Evolutionary conservation across 2,113 vertebrate genomes (phyloP).

Genomic region (Numida meleagris): DNA sequence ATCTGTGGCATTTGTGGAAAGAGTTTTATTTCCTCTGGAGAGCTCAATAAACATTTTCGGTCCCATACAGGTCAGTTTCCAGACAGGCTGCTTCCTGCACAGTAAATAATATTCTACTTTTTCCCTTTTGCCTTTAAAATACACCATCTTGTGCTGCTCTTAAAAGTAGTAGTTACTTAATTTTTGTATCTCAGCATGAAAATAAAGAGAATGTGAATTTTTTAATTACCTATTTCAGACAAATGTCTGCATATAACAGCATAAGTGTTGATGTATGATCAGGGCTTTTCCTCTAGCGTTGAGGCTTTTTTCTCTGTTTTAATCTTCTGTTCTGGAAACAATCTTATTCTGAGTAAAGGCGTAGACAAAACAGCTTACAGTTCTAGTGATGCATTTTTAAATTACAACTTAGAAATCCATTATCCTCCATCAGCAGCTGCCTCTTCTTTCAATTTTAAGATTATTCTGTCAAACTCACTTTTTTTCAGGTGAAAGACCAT

Average conservation of each 20-base stretch:
- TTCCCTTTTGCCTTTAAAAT: slow-evolving; percentile 60
- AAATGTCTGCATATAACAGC: background rate
- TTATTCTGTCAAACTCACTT: background rate
- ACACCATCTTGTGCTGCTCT: background rate
- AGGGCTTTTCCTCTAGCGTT: background rate
- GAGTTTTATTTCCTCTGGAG: slow-evolving; percentile 92
- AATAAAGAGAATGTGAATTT: background rate
- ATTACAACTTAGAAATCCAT: background rate
- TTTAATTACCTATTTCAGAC: background rate
- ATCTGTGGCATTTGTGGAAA: slow-evolving; percentile 91
- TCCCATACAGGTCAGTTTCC: slow-evolving; percentile 90
- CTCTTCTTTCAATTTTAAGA: background rate
- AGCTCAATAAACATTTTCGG: slow-evolving; percentile 95
- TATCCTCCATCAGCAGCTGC: background rate
- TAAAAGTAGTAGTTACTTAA: background rate
- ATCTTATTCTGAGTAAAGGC: background rate
- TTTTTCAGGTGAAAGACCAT: slow-evolving; percentile 89
- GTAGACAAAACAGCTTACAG: background rate
- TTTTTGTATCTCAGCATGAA: background rate
- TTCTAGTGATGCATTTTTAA: background rate
- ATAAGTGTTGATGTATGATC: background rate
- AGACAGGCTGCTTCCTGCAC: slow-evolving; percentile 62
- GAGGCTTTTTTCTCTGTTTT: background rate
- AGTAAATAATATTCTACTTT: slow-evolving; percentile 46
- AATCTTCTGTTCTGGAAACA: background rate